Evolutionary conservation across 2,888 invertebrate genomes (phyloP).

Genomic region (Itoplectis maculator): DNA sequence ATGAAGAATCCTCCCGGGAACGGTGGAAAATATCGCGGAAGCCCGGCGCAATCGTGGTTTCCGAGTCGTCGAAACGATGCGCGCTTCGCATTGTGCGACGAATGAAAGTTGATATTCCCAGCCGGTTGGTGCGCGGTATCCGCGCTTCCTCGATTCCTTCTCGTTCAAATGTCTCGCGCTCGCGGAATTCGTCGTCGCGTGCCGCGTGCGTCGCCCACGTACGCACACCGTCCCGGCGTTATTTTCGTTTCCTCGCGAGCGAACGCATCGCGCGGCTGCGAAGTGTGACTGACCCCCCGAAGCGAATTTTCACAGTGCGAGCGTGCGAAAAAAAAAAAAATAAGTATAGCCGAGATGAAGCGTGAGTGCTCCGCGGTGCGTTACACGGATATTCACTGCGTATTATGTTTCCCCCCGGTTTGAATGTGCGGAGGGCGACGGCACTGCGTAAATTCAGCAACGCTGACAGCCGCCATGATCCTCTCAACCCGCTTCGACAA

Average conservation of each 20-base stretch:
- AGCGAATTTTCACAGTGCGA: slow-evolving; percentile 50
- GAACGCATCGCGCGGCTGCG: slow-evolving; percentile 57
- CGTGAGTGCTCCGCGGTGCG: not conserved
- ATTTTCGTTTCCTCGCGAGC: slow-evolving; percentile 64
- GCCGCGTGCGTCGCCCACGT: slow-evolving; percentile 47
- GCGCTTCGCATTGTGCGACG: not conserved
- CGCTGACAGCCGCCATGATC: not conserved
- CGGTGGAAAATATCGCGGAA: not conserved
- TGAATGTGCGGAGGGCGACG: slow-evolving; percentile 26
- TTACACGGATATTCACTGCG: slow-evolving; percentile 19
- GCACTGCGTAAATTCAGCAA: not conserved
- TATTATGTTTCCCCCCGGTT: slow-evolving; percentile 11
- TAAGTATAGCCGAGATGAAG: not conserved
- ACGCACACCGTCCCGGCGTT: slow-evolving; percentile 54
- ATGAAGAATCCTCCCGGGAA: not conserved
- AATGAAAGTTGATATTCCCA: slow-evolving; percentile 38
- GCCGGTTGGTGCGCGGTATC: slow-evolving; percentile 44
- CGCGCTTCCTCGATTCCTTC: slow-evolving; percentile 54
- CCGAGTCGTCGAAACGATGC: not conserved
- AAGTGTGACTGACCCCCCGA: slow-evolving; percentile 65
- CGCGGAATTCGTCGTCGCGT: slow-evolving; percentile 61
- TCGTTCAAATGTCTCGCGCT: slow-evolving; percentile 57
- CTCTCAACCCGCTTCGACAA: not conserved
- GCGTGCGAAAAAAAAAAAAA: slow-evolving; percentile 48
- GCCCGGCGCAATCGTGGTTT: not conserved